Evolutionary conservation across 2,797 vertebrate genomes (phyloP), one percentile per base, ranked within the genome.

Genomic region (Erpetoichthys calabaricus): DNA sequence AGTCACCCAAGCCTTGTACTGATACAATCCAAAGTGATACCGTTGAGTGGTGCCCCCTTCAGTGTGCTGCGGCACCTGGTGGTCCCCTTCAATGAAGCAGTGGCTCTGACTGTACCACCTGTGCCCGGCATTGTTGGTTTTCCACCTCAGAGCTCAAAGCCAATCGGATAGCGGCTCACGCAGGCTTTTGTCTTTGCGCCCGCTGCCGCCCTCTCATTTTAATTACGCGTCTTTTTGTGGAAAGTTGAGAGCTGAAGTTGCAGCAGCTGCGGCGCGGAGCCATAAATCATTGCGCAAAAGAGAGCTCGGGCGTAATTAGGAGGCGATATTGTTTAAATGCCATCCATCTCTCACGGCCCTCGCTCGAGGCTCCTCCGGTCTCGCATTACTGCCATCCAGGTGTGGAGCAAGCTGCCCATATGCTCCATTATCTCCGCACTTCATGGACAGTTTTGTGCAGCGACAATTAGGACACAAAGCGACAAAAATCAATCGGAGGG

Each of bases 221-320:
- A 70, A 54, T 72, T 66, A 60, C 57, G 50, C 60, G 71, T 73
- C 62, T 47, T 55, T 72, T 58, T 1, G 7, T 55, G 53, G 67
- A 65, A 63, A 47, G 53, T 55, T 53, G 43, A 70, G 57, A 68
- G 45, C 45, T 66, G 43, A 73, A 71, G 57, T 62, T 69, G n/a
- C 51, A 74, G 65, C 52, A 73, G 64, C 63, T 73, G 53, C 63
- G 76, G 50, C 1, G 62, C 42, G 60, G 53, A 64, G 46, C 57
- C 68, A 65, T 65, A 71, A 72, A 74, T 70, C 8, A 70, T 63
- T 65, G 45, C 60, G 42, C 44, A 47, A 68, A 76, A 64, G 75
- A 66, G 43, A 2, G 45, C 51, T 69, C 69, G 71, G 6, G 8
- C 68, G 63, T 74, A 80, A 86, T 80, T 78, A 70, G 68, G 72